A percentile compares a stretch with the other conserved stretches of the same genome.
phyloP scores from a whole-genome alignment of 2,888 invertebrate species.

The Ichneumoninae sp. region DNA sequence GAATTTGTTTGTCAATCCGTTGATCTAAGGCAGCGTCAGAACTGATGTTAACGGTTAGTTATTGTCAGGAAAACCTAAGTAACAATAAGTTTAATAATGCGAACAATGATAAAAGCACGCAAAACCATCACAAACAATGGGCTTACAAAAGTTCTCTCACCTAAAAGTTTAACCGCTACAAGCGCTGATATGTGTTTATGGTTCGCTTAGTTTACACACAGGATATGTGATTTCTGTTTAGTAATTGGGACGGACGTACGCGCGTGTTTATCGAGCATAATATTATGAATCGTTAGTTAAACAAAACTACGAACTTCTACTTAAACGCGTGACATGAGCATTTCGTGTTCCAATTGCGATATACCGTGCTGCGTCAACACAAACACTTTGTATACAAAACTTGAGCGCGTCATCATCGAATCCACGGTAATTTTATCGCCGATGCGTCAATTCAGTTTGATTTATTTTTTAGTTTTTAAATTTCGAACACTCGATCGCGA shows the following conservation, averaged over 20 bases:
- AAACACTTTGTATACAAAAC: neutral
- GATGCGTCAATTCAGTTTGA: constrained; percentile 22
- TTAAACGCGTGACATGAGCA: constrained; percentile 38
- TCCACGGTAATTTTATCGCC: neutral
- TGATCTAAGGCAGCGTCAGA: neutral
- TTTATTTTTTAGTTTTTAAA: too few species aligned
- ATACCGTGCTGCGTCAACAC: constrained; percentile 1
- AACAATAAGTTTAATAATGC: neutral
- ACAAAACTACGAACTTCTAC: constrained; percentile 3
- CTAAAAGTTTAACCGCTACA: neutral
- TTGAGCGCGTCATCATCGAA: neutral
- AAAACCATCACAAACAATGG: neutral
- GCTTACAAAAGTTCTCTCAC: constrained; percentile 1
- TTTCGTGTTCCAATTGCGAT: constrained; percentile 8
- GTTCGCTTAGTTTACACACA: constrained; percentile 13
- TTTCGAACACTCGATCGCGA: neutral
- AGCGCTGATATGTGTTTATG: constrained; percentile 51
- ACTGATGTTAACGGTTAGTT: neutral
- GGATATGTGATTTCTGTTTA: constrained; percentile 33
- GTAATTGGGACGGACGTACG: constrained; percentile 44
- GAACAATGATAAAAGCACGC: neutral
- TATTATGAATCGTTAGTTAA: constrained; percentile 9
- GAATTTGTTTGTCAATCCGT: constrained; percentile 6
- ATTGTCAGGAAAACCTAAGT: neutral
- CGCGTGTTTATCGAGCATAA: constrained; percentile 10